These are phyloP conservation scores for Nasonia longicornis DNA, from an alignment of 1,140 invertebrate genomes.

Conservation along the genomic window DNA sequence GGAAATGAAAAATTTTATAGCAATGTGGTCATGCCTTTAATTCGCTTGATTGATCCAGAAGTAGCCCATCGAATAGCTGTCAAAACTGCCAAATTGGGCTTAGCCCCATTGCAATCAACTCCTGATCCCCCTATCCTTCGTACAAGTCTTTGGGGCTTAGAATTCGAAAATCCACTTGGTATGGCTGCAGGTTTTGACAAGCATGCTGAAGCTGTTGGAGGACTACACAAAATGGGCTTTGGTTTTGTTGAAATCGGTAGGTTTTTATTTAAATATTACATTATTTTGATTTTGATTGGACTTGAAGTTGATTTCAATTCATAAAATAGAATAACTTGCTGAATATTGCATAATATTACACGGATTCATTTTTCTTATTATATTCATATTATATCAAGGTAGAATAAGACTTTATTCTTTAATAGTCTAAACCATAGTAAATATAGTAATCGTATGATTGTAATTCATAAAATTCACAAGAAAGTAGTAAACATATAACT, in stretches of 20 bases:
- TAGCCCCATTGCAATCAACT: slow-evolving; percentile 73
- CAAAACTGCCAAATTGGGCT: slow-evolving; percentile 78
- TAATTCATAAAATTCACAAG: no score
- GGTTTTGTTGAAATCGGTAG: slow-evolving; percentile 94
- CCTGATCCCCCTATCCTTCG: slow-evolving; percentile 75
- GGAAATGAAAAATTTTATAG: slow-evolving; percentile 85
- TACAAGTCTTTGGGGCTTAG: slow-evolving; percentile 77
- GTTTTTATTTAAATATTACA: background rate
- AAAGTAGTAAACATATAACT: no score
- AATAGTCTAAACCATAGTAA: no score
- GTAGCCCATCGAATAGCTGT: slow-evolving; percentile 83
- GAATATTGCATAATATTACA: background rate
- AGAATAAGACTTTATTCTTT: no score
- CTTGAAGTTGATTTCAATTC: background rate
- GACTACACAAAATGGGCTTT: slow-evolving; percentile 89
- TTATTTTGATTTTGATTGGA: no score
- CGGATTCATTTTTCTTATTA: background rate
- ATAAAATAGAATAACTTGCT: background rate
- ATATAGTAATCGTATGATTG: no score
- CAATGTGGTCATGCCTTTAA: slow-evolving; percentile 78
- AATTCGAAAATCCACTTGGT: slow-evolving; percentile 91
- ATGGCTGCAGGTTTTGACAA: slow-evolving; percentile 99
- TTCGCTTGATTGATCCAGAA: slow-evolving; percentile 80
- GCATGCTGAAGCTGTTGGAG: slow-evolving; percentile 89
- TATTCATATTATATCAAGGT: no score